These are phyloP conservation scores for Mesocentrotus franciscanus DNA, from an alignment of 53 echinoderm and acorn worm genomes.

Conservation along the genomic window DNA sequence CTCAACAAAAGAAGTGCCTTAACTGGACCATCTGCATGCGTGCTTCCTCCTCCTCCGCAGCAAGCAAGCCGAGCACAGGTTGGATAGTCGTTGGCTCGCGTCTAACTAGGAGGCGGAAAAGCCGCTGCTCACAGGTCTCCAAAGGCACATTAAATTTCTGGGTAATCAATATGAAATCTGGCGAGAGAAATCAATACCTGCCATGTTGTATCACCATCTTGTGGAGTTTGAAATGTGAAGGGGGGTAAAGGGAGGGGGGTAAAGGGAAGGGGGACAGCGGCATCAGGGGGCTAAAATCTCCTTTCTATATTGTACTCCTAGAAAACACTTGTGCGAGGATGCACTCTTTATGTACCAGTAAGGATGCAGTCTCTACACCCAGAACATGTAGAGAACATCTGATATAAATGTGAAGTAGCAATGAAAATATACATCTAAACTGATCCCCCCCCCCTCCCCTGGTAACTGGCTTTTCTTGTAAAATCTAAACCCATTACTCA, in stretches of 20 bases:
- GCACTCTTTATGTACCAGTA: not conserved
- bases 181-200: slow-evolving; percentile 47
- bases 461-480: not conserved
- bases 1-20: not conserved
- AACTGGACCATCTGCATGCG: slow-evolving; percentile 37
- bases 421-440: not conserved
- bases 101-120: slow-evolving; percentile 5
- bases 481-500: not conserved
- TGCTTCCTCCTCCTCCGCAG: slow-evolving; percentile 40
- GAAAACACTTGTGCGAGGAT: not conserved
- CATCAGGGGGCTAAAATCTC: not conserved
- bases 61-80: not conserved
- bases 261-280: not conserved
- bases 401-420: not conserved
- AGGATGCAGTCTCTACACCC: not conserved
- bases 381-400: not conserved
- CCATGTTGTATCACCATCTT: slow-evolving; percentile 52
- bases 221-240: slow-evolving; percentile 4
- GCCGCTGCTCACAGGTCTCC: slow-evolving; percentile 21
- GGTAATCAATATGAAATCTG: slow-evolving; percentile 56
- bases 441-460: not conserved
- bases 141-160: slow-evolving; percentile 58
- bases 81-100: not conserved
- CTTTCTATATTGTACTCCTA: not conserved
- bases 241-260: not conserved